phyloP scores from a whole-genome alignment of 2,888 invertebrate species.

The Sicus ferrugineus region DNA sequence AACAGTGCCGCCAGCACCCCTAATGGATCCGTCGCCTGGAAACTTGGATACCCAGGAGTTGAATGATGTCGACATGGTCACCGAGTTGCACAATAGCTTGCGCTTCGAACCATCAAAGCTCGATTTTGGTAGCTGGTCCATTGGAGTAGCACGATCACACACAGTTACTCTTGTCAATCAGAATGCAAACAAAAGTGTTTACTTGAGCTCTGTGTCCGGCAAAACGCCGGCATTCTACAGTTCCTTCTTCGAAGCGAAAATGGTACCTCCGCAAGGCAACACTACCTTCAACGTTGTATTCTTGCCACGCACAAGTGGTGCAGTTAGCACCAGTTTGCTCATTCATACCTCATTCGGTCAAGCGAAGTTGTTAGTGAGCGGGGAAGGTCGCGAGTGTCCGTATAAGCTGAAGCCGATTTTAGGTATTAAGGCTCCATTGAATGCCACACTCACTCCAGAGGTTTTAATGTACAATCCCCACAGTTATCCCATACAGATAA shows the following conservation, averaged over 20 bases:
- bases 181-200: slow-evolving; percentile 84
- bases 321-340: slow-evolving; percentile 84
- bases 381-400: slow-evolving; percentile 86
- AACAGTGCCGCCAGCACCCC: slow-evolving; percentile 23
- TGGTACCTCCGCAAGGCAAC: slow-evolving; percentile 89
- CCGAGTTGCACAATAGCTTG: slow-evolving; percentile 56
- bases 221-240: slow-evolving; percentile 95
- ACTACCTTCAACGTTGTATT: slow-evolving; percentile 96
- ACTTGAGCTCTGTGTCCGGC: slow-evolving; percentile 93
- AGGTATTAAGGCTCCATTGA: slow-evolving; percentile 88
- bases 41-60: background rate
- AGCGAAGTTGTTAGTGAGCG: slow-evolving; percentile 85
- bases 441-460: slow-evolving; percentile 87
- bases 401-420: slow-evolving; percentile 91
- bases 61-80: slow-evolving; percentile 28
- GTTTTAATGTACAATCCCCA: slow-evolving; percentile 96
- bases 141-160: slow-evolving; percentile 87
- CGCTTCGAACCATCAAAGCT: slow-evolving; percentile 67
- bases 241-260: slow-evolving; percentile 96
- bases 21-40: slow-evolving; percentile 30
- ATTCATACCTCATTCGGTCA: slow-evolving; percentile 95
- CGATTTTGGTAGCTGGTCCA: slow-evolving; percentile 72
- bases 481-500: slow-evolving; percentile 81
- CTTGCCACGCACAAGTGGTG: slow-evolving; percentile 90
- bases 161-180: slow-evolving; percentile 88